Evolutionary conservation across 2,113 vertebrate species (phyloP).

Genomic region (Ranitomeya imitator): DNA sequence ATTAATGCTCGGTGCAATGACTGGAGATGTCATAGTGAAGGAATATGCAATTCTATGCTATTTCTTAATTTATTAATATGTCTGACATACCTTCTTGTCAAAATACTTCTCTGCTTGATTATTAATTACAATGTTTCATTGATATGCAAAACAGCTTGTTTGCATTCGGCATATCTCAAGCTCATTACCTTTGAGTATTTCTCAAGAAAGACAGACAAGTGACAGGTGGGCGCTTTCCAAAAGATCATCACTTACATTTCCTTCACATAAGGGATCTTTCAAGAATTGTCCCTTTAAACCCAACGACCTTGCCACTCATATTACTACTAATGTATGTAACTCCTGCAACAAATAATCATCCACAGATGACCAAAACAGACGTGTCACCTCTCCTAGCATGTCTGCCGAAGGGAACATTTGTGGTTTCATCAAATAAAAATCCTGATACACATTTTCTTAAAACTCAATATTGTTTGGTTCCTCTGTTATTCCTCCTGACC

Average conservation of each 20-base stretch:
- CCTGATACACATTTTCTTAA: too few species aligned
- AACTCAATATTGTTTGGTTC: not conserved
- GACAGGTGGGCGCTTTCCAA: not conserved
- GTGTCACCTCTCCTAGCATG: too few species aligned
- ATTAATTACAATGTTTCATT: slow-evolving; percentile 24
- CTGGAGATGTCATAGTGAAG: not conserved
- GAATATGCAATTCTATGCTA: not conserved
- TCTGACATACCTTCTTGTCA: slow-evolving; percentile 10
- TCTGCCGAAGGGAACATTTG: too few species aligned
- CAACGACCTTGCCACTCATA: not conserved
- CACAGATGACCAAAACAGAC: too few species aligned
- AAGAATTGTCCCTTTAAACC: not conserved
- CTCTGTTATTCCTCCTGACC: not conserved
- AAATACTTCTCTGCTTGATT: slow-evolving; percentile 14
- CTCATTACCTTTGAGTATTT: slow-evolving; percentile 27
- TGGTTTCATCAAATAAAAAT: too few species aligned
- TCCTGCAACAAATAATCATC: too few species aligned
- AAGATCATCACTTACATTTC: not conserved
- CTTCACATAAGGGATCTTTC: not conserved
- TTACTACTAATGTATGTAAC: not conserved
- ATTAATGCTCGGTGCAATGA: not conserved
- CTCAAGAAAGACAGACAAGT: slow-evolving; percentile 17
- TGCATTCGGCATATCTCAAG: slow-evolving; percentile 10
- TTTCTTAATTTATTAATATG: slow-evolving; percentile 26
- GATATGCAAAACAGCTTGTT: slow-evolving; percentile 37